Evolutionary conservation across 2,113 vertebrate genomes (phyloP).

Genomic region (Tyrannus savana): DNA sequence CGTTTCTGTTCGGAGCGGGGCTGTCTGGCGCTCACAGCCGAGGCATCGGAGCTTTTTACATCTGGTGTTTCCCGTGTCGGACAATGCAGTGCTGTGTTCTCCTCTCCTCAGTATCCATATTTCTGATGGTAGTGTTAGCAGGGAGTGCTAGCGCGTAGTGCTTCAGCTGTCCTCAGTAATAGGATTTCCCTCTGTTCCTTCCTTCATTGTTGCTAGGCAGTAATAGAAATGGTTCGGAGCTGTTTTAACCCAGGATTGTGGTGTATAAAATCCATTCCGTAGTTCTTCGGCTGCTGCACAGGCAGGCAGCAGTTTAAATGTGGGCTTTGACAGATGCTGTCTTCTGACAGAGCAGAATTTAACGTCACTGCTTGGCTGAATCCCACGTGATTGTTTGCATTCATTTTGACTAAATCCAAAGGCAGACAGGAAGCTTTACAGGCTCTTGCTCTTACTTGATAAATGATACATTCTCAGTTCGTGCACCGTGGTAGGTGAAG

Average conservation of each 20-base stretch:
- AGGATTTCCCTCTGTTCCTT: conserved; percentile 65
- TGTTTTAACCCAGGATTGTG: conserved; percentile 58
- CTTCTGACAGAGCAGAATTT: conserved; percentile 86
- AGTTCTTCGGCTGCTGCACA: conserved; percentile 76
- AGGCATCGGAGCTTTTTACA: conserved; percentile 66
- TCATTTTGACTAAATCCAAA: conserved; percentile 78
- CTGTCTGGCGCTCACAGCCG: conserved; percentile 26
- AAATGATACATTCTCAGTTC: conserved; percentile 22
- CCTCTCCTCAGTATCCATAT: conserved; percentile 78
- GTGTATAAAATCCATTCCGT: conserved; percentile 70
- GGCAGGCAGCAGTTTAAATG: conserved; percentile 83
- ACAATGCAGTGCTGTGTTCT: conserved; percentile 77
- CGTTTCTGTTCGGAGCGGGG: not conserved
- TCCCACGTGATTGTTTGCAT: conserved; percentile 86
- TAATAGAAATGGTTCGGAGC: conserved; percentile 65
- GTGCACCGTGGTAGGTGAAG: conserved; percentile 37
- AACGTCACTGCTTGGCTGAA: conserved; percentile 82
- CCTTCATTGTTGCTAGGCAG: conserved; percentile 79
- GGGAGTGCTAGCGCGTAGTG: conserved; percentile 51
- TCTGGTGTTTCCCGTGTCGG: conserved; percentile 67
- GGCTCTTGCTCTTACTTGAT: conserved; percentile 48
- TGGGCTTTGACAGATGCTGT: conserved; percentile 86
- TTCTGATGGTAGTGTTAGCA: conserved; percentile 56
- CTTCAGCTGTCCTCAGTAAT: conserved; percentile 44
- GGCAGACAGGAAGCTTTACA: conserved; percentile 70